phyloP scores from a whole-genome alignment of 2,888 invertebrate species.

The Rotaria magnacalcarata region DNA sequence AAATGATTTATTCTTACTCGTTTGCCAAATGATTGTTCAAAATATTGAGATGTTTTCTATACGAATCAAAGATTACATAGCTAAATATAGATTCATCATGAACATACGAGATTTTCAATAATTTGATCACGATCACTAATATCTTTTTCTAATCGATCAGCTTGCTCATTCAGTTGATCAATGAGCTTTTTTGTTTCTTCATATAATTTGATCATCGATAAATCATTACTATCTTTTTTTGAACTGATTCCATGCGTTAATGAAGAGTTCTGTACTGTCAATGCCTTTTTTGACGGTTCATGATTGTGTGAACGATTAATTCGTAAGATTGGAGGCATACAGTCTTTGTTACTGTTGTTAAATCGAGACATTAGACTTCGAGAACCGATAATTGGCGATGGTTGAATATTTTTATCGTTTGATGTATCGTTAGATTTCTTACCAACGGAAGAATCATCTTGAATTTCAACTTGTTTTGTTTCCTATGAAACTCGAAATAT shows the following conservation, averaged over 20 bases:
- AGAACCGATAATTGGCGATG: neutral
- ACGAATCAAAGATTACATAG: neutral
- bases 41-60: conserved; percentile 24
- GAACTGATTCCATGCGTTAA: neutral
- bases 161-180: neutral
- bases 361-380: conserved; percentile 2
- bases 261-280: neutral
- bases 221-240: neutral
- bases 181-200: neutral
- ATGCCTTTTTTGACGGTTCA: neutral
- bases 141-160: neutral
- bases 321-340: neutral
- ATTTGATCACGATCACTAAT: conserved; percentile 5
- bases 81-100: neutral
- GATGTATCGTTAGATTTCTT: neutral
- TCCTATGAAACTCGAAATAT: neutral
- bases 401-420: neutral
- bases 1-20: neutral
- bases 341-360: neutral
- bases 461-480: neutral
- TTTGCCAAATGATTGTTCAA: conserved; percentile 3
- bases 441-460: neutral
- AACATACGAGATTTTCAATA: neutral
- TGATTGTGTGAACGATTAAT: conserved; percentile 3
- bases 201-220: neutral